Base-by-base conservation (phyloP, 1,140 invertebrate species). In the Listronotus bonariensis region DNA sequence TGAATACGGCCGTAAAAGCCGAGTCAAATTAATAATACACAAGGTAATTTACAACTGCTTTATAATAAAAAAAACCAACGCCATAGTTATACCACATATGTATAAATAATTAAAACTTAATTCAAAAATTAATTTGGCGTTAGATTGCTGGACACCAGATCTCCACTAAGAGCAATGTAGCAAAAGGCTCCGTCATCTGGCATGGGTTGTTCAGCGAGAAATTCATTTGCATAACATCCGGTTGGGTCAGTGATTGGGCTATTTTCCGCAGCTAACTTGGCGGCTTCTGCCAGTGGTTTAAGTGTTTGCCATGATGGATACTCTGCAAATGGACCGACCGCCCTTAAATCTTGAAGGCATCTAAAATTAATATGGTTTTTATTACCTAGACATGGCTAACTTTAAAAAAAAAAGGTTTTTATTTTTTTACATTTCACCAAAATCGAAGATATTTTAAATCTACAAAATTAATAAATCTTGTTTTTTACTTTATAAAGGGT, bases 181-280 rank as follows among this genome's bases (percentile, higher is more conserved):
- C 81, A 82, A 64, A 82, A 82, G 7, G 81, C 82, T 6, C 82
- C 82, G 41, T 81, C 79, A 34, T 79, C 75, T 18, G 79, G 79
- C 42, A 73, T 66, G 11, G 80, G 81, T 69, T 81, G 79, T 15
- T 68, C 63, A 20, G 68, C 52, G 11, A 83, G 67, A 72, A 83
- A 83, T 17, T 80, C 75, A 56, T 77, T 74, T 9, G 76, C 79
- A 62, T 80, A 76, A 9, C 72, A 67, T 43, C 73, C 72, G 14
- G 74, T 76, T 0, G 80, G 81, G 69, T 81, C 79, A 8, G 77
- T 80, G 20, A 82, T 66, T 11, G 79, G 78, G 60, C 75, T 74
- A 56, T 63, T 73, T 54, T 77, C 72, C 7, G 75, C 73, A 5
- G 74, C 67, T 10, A 64, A 57, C 71, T 77, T 79, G 4, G 80